These are phyloP conservation scores for Botia almorhae DNA, from an alignment of 2,797 vertebrate genomes.

Conservation along the genomic window DNA sequence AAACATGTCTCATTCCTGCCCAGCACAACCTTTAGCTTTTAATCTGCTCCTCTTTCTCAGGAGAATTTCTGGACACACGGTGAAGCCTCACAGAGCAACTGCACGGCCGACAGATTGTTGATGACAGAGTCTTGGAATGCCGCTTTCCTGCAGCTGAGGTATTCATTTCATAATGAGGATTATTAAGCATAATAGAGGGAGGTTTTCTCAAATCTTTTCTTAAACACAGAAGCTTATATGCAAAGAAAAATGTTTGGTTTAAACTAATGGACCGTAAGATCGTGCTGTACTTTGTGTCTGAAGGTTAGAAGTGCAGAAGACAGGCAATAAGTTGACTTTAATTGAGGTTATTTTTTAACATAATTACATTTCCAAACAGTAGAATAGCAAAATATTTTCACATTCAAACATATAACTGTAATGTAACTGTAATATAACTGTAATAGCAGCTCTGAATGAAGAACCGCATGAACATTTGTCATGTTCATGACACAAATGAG, in stretches of 20 bases:
- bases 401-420: not conserved
- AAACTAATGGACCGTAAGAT: conserved; percentile 15
- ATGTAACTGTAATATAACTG: no score
- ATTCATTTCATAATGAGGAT: conserved; percentile 63
- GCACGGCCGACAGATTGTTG: conserved; percentile 19
- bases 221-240: conserved; percentile 38
- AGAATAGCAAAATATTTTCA: not conserved
- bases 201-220: conserved; percentile 30
- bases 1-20: conserved; percentile 24
- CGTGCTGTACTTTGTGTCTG: not conserved
- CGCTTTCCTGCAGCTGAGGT: conserved; percentile 30
- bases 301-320: not conserved
- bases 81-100: conserved; percentile 15
- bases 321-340: not conserved
- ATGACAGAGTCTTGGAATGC: conserved; percentile 21
- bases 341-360: not conserved
- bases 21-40: conserved; percentile 44
- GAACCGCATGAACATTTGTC: not conserved
- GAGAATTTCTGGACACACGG: conserved; percentile 41
- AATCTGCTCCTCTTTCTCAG: conserved; percentile 30
- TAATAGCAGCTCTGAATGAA: no score
- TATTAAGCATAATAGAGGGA: conserved; percentile 33
- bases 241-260: conserved; percentile 24
- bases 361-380: not conserved
- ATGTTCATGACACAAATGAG: not conserved